These are phyloP conservation scores for Dryocosmus kuriphilus DNA, from an alignment of 2,888 invertebrate species.

Conservation along the genomic window DNA sequence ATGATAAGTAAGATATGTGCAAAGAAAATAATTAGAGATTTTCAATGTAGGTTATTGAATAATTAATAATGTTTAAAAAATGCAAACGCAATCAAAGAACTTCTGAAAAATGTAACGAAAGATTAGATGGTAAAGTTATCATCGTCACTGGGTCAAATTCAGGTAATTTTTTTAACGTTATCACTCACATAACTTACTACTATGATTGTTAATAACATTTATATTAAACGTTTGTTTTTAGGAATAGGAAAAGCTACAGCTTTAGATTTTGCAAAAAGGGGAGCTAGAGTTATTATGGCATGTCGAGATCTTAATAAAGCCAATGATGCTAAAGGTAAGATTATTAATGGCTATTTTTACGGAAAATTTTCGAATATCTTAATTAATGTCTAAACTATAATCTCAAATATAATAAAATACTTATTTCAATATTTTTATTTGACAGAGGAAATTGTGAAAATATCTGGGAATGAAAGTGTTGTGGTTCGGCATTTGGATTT, in stretches of 20 bases:
- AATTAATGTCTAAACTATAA: no score
- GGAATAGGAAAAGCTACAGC: constrained; percentile 92
- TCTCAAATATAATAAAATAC: neutral
- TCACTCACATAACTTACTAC: constrained; percentile 82
- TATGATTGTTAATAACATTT: constrained; percentile 87
- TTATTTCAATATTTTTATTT: constrained; percentile 56
- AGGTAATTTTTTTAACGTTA: constrained; percentile 80
- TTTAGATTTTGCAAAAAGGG: constrained; percentile 85
- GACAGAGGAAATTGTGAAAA: constrained; percentile 85
- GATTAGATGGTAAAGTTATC: constrained; percentile 76
- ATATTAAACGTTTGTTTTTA: constrained; percentile 91
- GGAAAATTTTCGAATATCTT: no score
- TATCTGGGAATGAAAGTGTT: constrained; percentile 85
- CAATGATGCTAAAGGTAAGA: constrained; percentile 83
- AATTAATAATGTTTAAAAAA: constrained; percentile 57
- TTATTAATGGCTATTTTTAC: no score
- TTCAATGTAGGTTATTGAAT: neutral
- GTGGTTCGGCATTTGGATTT: constrained; percentile 88
- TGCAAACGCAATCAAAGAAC: constrained; percentile 58
- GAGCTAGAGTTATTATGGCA: constrained; percentile 91
- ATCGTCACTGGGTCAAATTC: constrained; percentile 76
- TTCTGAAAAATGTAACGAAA: neutral
- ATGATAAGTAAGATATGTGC: neutral
- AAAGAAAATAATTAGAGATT: neutral
- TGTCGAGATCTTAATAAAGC: constrained; percentile 89